Evolutionary conservation across 2,888 invertebrate genomes (phyloP).

Genomic region (Atrina japonica): DNA sequence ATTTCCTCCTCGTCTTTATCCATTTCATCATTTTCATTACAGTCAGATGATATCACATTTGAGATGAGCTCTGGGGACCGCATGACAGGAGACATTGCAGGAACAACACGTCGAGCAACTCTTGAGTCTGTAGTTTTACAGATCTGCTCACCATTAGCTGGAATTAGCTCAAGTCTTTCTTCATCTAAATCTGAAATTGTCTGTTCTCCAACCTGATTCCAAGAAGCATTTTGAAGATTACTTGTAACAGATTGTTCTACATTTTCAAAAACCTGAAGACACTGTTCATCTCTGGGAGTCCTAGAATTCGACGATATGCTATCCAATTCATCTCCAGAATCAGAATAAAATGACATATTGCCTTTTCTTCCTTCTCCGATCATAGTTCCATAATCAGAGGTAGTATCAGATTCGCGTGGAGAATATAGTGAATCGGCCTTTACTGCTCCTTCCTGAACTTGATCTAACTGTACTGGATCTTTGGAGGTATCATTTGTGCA

Average conservation of each 20-base stretch:
- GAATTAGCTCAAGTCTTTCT: slow-evolving; percentile 26
- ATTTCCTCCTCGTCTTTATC: not conserved
- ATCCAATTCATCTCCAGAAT: slow-evolving; percentile 40
- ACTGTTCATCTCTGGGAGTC: no score
- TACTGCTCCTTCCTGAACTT: slow-evolving; percentile 4
- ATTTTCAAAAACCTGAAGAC: no score
- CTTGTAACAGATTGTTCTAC: no score
- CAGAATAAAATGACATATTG: slow-evolving; percentile 51
- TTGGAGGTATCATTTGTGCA: slow-evolving; percentile 5
- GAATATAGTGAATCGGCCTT: slow-evolving; percentile 18
- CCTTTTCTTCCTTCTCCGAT: slow-evolving; percentile 58
- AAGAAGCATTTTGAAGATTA: no score
- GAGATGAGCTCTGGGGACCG: slow-evolving; percentile 13
- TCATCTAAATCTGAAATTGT: slow-evolving; percentile 5
- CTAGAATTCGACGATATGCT: no score
- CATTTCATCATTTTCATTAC: not conserved
- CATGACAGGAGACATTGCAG: slow-evolving; percentile 11
- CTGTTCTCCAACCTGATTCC: slow-evolving; percentile 19
- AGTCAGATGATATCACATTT: not conserved
- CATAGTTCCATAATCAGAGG: slow-evolving; percentile 63
- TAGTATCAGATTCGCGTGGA: slow-evolving; percentile 50
- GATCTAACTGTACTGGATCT: not conserved
- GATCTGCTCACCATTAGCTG: slow-evolving; percentile 30
- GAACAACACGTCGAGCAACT: slow-evolving; percentile 17
- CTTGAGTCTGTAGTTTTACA: slow-evolving; percentile 31